Evolutionary conservation across 2,888 invertebrate species (phyloP), one percentile per base, ranked within the genome.

Genomic region (Hipparchia semele): DNA sequence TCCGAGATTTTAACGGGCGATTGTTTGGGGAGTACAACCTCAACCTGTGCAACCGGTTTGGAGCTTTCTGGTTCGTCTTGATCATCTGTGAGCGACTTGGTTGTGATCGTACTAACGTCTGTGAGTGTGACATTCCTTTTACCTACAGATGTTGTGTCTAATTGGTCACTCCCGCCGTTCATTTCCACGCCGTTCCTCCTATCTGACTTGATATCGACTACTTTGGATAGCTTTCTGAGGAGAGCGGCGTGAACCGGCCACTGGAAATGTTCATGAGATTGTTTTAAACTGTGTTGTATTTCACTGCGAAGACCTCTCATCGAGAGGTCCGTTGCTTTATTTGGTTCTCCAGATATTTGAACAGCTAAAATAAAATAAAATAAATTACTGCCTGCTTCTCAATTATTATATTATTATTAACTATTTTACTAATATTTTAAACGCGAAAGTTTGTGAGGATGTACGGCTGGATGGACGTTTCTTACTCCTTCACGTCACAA

Each of bases 231-330:
- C 81, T 93, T 94, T 64, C 92, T 86, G 7, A 94, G 84, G 12
- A 93, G 78, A 9, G 90, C 88, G 7, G 92, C 93, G 77, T 93
- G 92, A 3, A 91, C 80, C 2, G 90, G 87, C 92, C 92, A 93
- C 67, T 92, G 90, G 70, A 92, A 91, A 64, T 85, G 78, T 59
- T 79, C 80, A 3, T 80, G 75, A 12, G 87, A 75, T 56, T 82
- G 80, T 78, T 87, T 91, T 2, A 93, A 84, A 68, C 85, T 86
- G 68, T 90, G 85, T 70, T 90, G 92, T 12, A 92, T 86, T 67
- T 93, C 93, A 81, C 86, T 89, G 2, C 90, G 87, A 62, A 93
- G 85, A 77, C 91, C 90, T 77, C 93, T 86, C 93, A 94, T 93
- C n/a, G 93, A 89, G 46, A 86, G 82, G 76, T 93, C 93, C 72